Evolutionary conservation across 2,888 invertebrate genomes (phyloP), one percentile per base, ranked within the genome.

Genomic region (Pharmacophagus antenor): DNA sequence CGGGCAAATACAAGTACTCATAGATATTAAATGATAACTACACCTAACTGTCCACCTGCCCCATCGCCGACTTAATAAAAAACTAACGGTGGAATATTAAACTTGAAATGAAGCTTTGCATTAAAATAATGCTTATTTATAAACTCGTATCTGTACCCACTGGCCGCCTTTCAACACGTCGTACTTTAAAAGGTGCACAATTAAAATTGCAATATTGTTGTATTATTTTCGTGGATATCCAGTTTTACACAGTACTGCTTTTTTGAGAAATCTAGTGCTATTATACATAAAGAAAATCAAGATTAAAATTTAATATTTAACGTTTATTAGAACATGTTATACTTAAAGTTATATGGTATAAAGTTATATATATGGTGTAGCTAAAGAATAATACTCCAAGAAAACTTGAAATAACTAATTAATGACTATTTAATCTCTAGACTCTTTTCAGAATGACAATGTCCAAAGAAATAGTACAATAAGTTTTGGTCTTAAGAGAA

Each of bases 1-100:
- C 75, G 73, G 75, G 76, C 63, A 59, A 65, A 62, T 67, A 67
- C 70, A 65, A 69, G 70, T 64, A 68, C 52, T 50, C 47, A 49
- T 46, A 56, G 60, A 46, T 60, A 60, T 47, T 46, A 51, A 56
- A 51, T 47, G 60, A 52, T 60, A 60, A 23, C 50, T 27, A 37
- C 59, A 25, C 22, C 22, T 18, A 27, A 47, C 21, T 21, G 27
- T 53, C 48, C 61, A 61, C 61, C 61, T 61, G 61, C 56, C 56
- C n/a, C 50, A n/a, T 56, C 51, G 51, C 56, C 25, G 44, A 47
- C 41, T 46, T 42, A 42, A 42, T 52, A 52, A 61, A 37, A 56
- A 49, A 52, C 56, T 41, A 23, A 8, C 31, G 18, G 22, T 23
- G 44, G 31, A 46, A 50, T 49, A 52, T 53, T 41, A 27, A n/a